Evolutionary conservation across 2,797 vertebrate species (phyloP).

Genomic region (Amazonetta brasiliensis): DNA sequence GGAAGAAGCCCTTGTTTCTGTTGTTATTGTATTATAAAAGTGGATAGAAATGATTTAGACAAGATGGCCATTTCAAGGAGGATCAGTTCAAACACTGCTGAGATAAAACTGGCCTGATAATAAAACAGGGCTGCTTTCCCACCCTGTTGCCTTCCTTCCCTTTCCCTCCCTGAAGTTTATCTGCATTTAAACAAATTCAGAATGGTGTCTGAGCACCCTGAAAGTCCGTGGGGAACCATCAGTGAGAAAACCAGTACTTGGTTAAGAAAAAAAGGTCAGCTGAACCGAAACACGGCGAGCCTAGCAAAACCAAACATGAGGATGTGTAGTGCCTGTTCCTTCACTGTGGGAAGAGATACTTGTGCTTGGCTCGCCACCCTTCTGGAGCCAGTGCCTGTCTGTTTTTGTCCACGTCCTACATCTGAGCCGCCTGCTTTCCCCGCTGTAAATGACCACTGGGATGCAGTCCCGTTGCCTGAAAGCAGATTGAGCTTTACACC

Average conservation of each 20-base stretch:
- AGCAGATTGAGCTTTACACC: conserved; percentile 28
- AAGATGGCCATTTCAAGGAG: conserved; percentile 25
- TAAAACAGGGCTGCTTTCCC: neutral
- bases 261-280: neutral
- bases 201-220: neutral
- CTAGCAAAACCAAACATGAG: fast-evolving
- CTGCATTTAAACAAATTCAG: neutral
- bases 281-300: fast-evolving
- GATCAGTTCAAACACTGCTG: neutral
- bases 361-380: neutral
- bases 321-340: fast-evolving
- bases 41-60: conserved; percentile 34
- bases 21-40: conserved; percentile 46
- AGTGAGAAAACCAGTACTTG: neutral
- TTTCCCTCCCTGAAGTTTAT: neutral
- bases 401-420: neutral
- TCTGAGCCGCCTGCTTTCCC: neutral
- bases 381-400: neutral
- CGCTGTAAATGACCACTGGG: neutral
- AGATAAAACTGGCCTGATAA: neutral
- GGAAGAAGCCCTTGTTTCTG: neutral
- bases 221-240: neutral
- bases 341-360: neutral
- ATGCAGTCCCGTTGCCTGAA: neutral
- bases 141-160: neutral